These are phyloP conservation scores for Oncorhynchus keta DNA, from an alignment of 2,113 vertebrate genomes.

Conservation along the genomic window DNA sequence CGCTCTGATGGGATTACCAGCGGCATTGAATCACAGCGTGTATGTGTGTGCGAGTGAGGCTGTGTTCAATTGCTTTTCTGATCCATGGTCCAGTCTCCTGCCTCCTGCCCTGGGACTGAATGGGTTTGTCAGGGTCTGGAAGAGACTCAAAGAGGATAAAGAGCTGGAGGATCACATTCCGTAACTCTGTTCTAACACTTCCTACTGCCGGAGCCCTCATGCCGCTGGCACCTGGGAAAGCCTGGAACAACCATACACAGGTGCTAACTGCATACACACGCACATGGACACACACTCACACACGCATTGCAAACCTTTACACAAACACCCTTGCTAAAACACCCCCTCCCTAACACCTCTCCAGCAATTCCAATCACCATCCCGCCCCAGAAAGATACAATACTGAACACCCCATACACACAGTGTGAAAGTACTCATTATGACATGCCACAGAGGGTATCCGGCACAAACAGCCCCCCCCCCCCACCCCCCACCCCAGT, in stretches of 20 bases:
- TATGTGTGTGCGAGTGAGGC: neutral
- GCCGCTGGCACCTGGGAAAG: neutral
- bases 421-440: neutral
- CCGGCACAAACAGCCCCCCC: neutral
- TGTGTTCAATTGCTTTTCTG: slow-evolving; percentile 6
- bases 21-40: neutral
- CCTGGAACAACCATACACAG: neutral
- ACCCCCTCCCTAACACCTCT: too few species aligned
- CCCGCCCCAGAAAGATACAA: neutral
- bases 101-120: neutral
- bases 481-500: neutral
- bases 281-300: slow-evolving; percentile 7
- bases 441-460: neutral
- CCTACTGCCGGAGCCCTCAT: neutral
- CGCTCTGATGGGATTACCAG: neutral
- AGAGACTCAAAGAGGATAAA: neutral
- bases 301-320: neutral
- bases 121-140: neutral
- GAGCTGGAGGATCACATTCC: neutral
- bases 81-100: neutral
- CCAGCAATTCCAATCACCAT: too few species aligned
- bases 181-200: neutral
- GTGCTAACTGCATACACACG: neutral
- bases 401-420: neutral
- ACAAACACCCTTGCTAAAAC: neutral